Base-by-base conservation (phyloP, 2,113 vertebrate species). In the Cynopterus brachyotis region DNA sequence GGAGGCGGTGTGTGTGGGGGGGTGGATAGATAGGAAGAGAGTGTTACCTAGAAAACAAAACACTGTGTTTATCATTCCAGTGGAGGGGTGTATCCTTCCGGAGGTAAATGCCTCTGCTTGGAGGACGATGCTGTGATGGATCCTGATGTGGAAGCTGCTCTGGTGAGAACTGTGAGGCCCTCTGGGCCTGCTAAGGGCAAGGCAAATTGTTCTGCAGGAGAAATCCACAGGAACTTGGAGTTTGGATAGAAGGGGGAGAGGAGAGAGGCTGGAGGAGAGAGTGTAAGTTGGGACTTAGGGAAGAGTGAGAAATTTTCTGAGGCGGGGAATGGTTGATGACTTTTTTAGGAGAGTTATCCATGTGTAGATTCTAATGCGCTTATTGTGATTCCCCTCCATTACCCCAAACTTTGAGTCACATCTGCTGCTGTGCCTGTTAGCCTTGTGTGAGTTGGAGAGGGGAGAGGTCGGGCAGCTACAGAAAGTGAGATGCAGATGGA, bases 11-110 rank as follows among this genome's bases (percentile, higher is more conserved):
- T 20, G 50, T 50, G 50, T 20, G 67, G 59, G 32, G 57, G 45
- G n/a, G 22, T 11, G 82, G 72, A 26, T 17, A 9, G 91, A 92
- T 8, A 35, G 64, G 87, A 83, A 95, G 90, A 84, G 62, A 67
- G 62, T 79, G 64, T 89, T 90, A 75, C 69, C 67, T 53, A 19
- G 75, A 85, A 86, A 91, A 83, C 62, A 79, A 91, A 91, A 70
- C 37, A n/a, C 53, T 80, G 9, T 6, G 60, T 45, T 66, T 45
- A n/a, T 76, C 64, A 22, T 90, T 50, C 37, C 37, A 57, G 40
- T 35, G 79, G 37, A 32, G 32, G 75, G 32, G 32, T 26, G 80
- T 15, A 0, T 26, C 5, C n/a, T 26, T 45, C 75, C 24, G 30
- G 81, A 70, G 55, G 40, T n/a, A 37, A 37, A 45, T 11, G 12